Conservation (phyloP, 2,888 invertebrate genomes). For the Ophion obscuratus region DNA sequence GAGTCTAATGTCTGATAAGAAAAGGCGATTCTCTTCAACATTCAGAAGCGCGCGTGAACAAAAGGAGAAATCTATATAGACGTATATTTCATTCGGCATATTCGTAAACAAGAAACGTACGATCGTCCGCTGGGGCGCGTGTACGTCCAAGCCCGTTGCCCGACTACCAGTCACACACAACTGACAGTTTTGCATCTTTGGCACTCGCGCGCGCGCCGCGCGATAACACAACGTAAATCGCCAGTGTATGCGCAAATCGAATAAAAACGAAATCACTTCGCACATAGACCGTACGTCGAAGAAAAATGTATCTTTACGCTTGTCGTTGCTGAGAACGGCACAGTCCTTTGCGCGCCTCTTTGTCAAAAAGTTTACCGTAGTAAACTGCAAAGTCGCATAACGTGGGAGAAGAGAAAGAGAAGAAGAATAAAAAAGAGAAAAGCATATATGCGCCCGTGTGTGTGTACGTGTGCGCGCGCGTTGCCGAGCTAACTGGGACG, state of each 20-base stretch:
- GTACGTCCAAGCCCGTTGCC: background rate
- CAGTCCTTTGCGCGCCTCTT: constrained; percentile 14
- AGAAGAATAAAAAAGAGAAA: constrained; percentile 23
- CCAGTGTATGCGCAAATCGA: background rate
- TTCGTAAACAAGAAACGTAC: background rate
- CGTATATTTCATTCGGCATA: background rate
- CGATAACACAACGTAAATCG: background rate
- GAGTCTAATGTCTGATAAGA: constrained; percentile 81
- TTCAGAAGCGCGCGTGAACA: constrained; percentile 71
- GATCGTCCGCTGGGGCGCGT: background rate
- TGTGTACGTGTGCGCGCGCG: constrained; percentile 35
- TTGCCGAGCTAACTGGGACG: constrained; percentile 58
- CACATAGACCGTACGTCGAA: background rate
- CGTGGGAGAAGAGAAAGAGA: constrained; percentile 8
- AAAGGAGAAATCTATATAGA: background rate
- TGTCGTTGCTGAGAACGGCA: constrained; percentile 24
- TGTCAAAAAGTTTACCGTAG: too few species aligned
- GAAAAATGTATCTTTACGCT: constrained; percentile 30
- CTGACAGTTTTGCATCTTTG: background rate
- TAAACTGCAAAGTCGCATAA: constrained; percentile 13
- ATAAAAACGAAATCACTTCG: background rate
- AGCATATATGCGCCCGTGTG: background rate
- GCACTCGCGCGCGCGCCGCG: background rate
- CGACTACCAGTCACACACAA: background rate
- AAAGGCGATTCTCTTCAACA: constrained; percentile 71